Percentiles rank a stretch among this genome's conserved stretches.
Conservation (phyloP, 37 sponge, comb jelly and placozoan genomes). For the Dysidea cf. avara region DNA sequence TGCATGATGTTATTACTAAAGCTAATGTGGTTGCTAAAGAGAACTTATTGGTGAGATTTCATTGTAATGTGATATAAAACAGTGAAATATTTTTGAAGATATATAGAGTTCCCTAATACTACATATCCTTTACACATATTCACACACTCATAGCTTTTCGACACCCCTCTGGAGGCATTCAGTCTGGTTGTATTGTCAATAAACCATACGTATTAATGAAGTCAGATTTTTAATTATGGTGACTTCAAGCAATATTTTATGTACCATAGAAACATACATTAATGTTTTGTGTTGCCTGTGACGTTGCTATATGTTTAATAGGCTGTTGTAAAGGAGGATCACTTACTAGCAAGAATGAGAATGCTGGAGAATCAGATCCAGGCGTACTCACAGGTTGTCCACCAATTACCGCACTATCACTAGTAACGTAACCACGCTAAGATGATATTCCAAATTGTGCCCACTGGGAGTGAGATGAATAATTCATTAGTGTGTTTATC, state of each 20-base stretch:
- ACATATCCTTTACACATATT: neutral
- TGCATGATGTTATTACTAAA: slow-evolving; percentile 58
- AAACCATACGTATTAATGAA: no score
- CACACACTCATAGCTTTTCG: neutral
- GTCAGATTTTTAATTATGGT: neutral
- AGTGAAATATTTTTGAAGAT: neutral
- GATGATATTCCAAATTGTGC: no score
- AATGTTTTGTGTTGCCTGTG: neutral
- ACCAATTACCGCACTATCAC: neutral
- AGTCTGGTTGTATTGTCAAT: no score
- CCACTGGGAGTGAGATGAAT: no score
- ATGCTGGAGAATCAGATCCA: slow-evolving; percentile 94
- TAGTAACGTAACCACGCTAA: neutral
- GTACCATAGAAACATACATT: no score
- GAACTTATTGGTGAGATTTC: slow-evolving; percentile 62
- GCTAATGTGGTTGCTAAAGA: slow-evolving; percentile 54
- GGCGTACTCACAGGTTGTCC: slow-evolving; percentile 70
- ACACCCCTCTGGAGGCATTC: neutral
- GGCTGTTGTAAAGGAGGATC: slow-evolving; percentile 91
- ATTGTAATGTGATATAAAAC: neutral
- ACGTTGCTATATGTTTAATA: slow-evolving; percentile 8
- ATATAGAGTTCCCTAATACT: no score
- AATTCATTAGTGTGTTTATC: no score
- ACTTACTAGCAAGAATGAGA: slow-evolving; percentile 89
- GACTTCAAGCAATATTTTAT: neutral